Evolutionary conservation across 2,113 vertebrate species (phyloP), one percentile per base, ranked within the genome.

Genomic region (Hypanus sabinus): DNA sequence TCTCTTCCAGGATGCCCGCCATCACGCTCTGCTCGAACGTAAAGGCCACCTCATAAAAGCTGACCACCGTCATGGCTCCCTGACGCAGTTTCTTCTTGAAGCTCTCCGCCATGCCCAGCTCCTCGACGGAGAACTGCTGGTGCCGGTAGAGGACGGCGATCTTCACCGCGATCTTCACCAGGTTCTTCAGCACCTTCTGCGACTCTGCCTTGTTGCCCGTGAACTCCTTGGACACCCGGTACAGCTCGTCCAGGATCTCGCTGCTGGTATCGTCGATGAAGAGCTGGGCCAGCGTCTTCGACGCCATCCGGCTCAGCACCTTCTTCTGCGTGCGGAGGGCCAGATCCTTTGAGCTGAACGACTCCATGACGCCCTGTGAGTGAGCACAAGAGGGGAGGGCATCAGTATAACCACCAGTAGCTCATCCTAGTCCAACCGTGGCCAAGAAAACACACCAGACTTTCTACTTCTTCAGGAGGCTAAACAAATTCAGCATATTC

Each of bases 21-120:
- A 98, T 96, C 94, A 98, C 97, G 0, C 95, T 95, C 0, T 97
- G 96, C 95, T 98, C 98, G 0, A 98, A 98, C 94, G 98, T 98
- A 94, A 98, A 98, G 22, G 97, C 98, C 95, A 98, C 98, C 96
- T 98, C 97, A 0, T 98, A 96, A 90, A 98, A 98, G 96, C 98
- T 98, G 68, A 98, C 97, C 0, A 97, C 98, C 0, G 98, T 98
- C 98, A 98, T 98, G 77, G 98, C 97, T 0, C 98, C 98, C 73
- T 96, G 96, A 57, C 96, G 97, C 30, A 98, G 95, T 95, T 98
- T 98, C 93, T 96, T 97, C 95, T 97, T 98, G 65, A 98, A 98
- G 0, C 96, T 97, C 46, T 96, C 94, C 0, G 98, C 98, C 94
- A 97, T 80, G 0, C 62, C 94, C 94, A 98, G 96, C 96, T 98